Base-by-base conservation (phyloP, 2,888 invertebrate species). In the Clusia tigrina region DNA sequence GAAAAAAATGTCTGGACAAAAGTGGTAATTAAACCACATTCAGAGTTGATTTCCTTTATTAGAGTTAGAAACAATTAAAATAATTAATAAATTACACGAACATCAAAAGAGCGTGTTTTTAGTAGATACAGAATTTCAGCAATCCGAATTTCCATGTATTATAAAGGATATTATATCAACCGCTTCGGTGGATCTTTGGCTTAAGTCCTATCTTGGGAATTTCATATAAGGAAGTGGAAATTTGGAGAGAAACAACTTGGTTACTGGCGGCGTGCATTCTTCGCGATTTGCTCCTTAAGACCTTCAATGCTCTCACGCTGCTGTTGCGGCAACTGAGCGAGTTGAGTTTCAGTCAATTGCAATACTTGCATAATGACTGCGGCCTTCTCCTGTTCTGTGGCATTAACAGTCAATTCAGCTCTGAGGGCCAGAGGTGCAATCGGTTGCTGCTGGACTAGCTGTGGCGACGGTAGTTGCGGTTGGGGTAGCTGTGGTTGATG, bases 301-400 rank as follows among this genome's bases (percentile, higher is more conserved):
- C 96, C 94, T 71, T 98, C 87, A 78, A 98, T 98, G 83, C 96
- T 96, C 79, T 95, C 94, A 51, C 96, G 88, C 81, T 98, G 98
- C 78, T 98, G 98, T 1, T 96, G 94, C 3, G 98, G 98, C 67
- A 99, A 85, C 87, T 96, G 89, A 1, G 95, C 91, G 69, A 99
- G 98, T 85, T 99, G 98, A 78, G 98, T 97, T 81, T 99, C 98
- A 1, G 97, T 96, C 62, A 99, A 85, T 83, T 98, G 96, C 76
- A 99, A 84, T 26, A 99, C 98, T 88, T 98, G 98, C 97, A 97
- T 97, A 72, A 98, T 98, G 65, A 98, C 86, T 6, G 95, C 95
- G 66, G 97, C 96, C 91, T 96, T 96, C 83, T 96, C 96, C 83
- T 96, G 95, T 80, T 96, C 96, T 0, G 95, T 92, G 20, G 94